phyloP scores from a whole-genome alignment of 2,888 invertebrate genomes.

The Dysmachus trigonus region DNA sequence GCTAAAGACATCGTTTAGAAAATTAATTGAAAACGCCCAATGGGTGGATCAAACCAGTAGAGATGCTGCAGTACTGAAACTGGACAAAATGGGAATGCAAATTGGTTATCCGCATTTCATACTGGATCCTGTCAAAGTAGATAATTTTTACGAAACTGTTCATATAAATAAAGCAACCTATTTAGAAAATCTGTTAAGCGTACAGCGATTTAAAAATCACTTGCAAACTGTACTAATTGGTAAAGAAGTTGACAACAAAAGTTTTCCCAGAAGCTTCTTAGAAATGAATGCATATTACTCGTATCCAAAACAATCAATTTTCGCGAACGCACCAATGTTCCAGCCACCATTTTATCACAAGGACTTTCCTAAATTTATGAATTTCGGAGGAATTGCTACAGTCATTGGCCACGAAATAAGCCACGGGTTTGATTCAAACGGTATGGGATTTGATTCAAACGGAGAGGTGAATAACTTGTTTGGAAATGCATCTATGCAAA shows the following conservation, averaged over 20 bases:
- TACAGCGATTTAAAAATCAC: neutral
- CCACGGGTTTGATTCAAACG: neutral
- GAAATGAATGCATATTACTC: neutral
- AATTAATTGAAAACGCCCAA: neutral
- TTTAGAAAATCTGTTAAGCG: neutral
- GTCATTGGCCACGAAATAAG: neutral
- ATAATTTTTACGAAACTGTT: neutral
- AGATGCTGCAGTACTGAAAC: neutral
- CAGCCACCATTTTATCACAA: neutral
- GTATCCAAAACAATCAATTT: neutral
- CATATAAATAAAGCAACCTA: neutral
- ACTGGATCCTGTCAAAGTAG: neutral
- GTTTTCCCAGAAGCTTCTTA: neutral
- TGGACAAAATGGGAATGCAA: neutral
- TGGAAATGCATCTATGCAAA: neutral
- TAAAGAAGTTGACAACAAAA: neutral
- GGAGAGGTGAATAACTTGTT: neutral
- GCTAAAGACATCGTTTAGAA: neutral
- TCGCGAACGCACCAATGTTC: neutral
- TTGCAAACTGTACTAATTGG: neutral
- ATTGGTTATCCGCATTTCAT: neutral
- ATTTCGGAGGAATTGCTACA: neutral
- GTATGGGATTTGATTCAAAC: neutral
- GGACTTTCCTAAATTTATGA: neutral
- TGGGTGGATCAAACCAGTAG: neutral